Conservation (phyloP, 2,888 invertebrate genomes). For the Cephalotes varians region DNA sequence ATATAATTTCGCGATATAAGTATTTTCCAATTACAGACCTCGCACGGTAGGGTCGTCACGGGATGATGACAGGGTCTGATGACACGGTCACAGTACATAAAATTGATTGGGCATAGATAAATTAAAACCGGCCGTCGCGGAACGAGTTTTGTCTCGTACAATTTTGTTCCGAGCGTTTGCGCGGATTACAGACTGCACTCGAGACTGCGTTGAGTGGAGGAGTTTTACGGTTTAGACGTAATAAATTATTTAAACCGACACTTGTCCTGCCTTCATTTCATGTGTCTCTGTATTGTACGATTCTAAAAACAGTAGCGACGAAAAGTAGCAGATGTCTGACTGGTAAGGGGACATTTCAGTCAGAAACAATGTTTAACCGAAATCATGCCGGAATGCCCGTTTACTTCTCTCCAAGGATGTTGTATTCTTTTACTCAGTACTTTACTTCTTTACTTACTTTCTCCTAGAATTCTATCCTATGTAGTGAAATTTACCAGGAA, state of each 20-base stretch:
- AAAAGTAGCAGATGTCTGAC: slow-evolving; percentile 6
- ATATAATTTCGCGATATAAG: slow-evolving; percentile 40
- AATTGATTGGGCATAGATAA: slow-evolving; percentile 40
- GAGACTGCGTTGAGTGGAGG: not conserved
- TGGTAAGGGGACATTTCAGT: not conserved
- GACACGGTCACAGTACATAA: slow-evolving; percentile 38
- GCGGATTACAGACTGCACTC: slow-evolving; percentile 14
- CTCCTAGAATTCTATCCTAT: not conserved
- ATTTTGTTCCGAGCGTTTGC: not conserved
- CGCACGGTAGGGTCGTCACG: slow-evolving; percentile 42
- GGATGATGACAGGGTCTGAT: slow-evolving; percentile 54
- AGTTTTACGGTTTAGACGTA: not conserved
- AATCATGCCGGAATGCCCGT: not conserved
- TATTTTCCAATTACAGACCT: slow-evolving; percentile 54
- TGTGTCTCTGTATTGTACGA: not conserved
- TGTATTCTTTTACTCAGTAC: slow-evolving; percentile 1
- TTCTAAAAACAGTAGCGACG: not conserved
- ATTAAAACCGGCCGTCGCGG: slow-evolving; percentile 12
- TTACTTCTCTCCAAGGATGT: not conserved
- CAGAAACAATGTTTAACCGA: slow-evolving; percentile 12
- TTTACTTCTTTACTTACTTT: slow-evolving; percentile 7
- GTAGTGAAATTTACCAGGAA: not conserved
- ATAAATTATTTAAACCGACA: slow-evolving; percentile 34
- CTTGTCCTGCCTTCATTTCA: slow-evolving; percentile 30
- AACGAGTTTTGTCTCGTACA: slow-evolving; percentile 16